phyloP scores from a whole-genome alignment of 2,113 vertebrate genomes.

The Orcinus orca region DNA sequence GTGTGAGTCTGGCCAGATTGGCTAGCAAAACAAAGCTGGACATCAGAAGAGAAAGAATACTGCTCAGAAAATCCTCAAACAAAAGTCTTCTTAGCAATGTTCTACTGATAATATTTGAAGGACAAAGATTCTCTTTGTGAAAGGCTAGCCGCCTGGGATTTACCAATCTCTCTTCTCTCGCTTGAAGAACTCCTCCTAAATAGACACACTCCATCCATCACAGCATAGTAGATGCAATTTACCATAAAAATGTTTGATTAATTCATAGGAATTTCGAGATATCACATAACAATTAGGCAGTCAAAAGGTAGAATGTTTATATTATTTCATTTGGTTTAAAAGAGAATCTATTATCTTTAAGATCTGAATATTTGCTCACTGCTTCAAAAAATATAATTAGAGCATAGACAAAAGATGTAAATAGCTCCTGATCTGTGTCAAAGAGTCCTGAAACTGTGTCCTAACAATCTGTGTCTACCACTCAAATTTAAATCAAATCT shows the following conservation, averaged over 20 bases:
- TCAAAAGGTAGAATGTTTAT: neutral
- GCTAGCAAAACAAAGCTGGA: neutral
- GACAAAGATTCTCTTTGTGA: neutral
- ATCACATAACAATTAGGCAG: neutral
- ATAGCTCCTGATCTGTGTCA: neutral
- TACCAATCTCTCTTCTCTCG: neutral
- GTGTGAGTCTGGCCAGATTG: neutral
- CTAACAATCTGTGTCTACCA: neutral
- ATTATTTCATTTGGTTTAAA: neutral
- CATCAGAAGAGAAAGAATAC: neutral
- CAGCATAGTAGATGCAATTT: neutral
- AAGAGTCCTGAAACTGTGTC: neutral
- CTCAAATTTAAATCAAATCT: neutral
- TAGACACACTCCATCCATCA: neutral
- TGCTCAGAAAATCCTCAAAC: neutral
- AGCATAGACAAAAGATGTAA: neutral
- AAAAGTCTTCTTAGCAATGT: neutral
- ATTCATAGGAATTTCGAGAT: neutral
- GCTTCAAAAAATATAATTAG: neutral
- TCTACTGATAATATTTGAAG: neutral
- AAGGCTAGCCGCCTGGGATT: neutral
- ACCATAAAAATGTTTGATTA: neutral
- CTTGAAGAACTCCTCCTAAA: neutral
- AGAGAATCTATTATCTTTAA: neutral
- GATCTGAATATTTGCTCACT: neutral